Percentiles rank a stretch among this genome's conserved stretches.
These are phyloP conservation scores for Pungitius pungitius DNA, from an alignment of 2,113 vertebrate genomes.

Conservation along the genomic window DNA sequence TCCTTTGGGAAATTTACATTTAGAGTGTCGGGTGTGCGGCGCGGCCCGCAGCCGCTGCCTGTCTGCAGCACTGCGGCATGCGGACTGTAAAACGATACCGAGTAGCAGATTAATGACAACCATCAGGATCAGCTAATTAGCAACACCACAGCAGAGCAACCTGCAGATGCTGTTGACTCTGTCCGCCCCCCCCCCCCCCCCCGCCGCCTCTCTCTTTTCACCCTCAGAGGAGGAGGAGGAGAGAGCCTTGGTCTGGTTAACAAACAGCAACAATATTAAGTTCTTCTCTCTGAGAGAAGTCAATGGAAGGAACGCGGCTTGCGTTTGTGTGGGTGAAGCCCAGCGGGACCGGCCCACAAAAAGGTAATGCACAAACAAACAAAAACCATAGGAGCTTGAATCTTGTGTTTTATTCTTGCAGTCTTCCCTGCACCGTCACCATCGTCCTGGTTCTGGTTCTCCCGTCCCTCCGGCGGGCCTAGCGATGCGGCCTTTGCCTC, in stretches of 20 bases:
- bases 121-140: slow-evolving; percentile 72
- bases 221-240: slow-evolving; percentile 26
- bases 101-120: slow-evolving; percentile 69
- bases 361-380: slow-evolving; percentile 24
- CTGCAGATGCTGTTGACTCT: slow-evolving; percentile 48
- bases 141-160: slow-evolving; percentile 49
- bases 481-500: too few species aligned
- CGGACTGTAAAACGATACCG: slow-evolving; percentile 57
- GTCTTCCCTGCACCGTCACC: background rate
- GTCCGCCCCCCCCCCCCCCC: background rate
- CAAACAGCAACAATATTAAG: slow-evolving; percentile 42
- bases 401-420: background rate
- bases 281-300: slow-evolving; percentile 46
- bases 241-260: slow-evolving; percentile 47
- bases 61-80: slow-evolving; percentile 42
- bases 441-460: background rate
- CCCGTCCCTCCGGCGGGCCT: background rate
- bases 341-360: slow-evolving; percentile 17
- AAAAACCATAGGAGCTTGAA: background rate
- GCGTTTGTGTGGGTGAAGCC: slow-evolving; percentile 44
- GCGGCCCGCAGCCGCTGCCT: slow-evolving; percentile 36
- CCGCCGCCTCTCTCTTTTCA: too few species aligned
- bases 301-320: slow-evolving; percentile 51
- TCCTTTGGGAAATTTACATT: slow-evolving; percentile 61
- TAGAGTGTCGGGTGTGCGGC: slow-evolving; percentile 45